These are phyloP conservation scores for Coryphaenoides rupestris DNA, from an alignment of 2,113 vertebrate species.

Conservation along the genomic window DNA sequence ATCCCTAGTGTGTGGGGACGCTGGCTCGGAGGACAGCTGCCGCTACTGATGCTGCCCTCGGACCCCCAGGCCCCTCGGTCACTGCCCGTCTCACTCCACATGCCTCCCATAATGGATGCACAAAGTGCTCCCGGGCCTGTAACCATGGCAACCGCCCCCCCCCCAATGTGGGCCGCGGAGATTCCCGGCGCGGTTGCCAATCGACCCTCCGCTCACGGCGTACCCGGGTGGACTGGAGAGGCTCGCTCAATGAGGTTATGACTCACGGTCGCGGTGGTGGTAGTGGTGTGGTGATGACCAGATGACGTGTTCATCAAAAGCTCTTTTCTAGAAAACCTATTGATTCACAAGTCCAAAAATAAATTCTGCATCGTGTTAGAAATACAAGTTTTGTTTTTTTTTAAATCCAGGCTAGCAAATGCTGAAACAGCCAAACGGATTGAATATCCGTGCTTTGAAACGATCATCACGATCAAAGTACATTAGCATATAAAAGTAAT, in stretches of 20 bases:
- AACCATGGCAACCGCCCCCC: slow-evolving; percentile 55
- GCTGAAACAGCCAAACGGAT: no score
- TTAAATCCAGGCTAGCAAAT: no score
- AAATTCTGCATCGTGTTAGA: neutral
- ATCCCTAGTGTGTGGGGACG: slow-evolving; percentile 4
- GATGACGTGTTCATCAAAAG: no score
- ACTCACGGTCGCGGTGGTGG: slow-evolving; percentile 18
- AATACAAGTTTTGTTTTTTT: no score
- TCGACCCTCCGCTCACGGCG: slow-evolving; percentile 49
- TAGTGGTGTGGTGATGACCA: slow-evolving; percentile 15
- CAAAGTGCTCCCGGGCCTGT: slow-evolving; percentile 43
- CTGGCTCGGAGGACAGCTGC: slow-evolving; percentile 50
- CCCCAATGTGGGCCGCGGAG: slow-evolving; percentile 48
- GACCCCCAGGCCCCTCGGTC: slow-evolving; percentile 22
- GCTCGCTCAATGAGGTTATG: slow-evolving; percentile 22
- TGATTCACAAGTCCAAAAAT: neutral
- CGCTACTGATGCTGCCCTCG: slow-evolving; percentile 26
- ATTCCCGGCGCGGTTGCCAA: slow-evolving; percentile 26
- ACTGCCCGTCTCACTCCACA: slow-evolving; percentile 43
- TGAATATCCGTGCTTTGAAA: no score
- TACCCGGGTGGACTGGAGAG: neutral
- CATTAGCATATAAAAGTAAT: no score
- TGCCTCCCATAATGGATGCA: slow-evolving; percentile 55
- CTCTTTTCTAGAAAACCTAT: neutral
- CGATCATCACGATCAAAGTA: no score